Conservation (phyloP, 2,113 vertebrate genomes). For the Lonchura striata region DNA sequence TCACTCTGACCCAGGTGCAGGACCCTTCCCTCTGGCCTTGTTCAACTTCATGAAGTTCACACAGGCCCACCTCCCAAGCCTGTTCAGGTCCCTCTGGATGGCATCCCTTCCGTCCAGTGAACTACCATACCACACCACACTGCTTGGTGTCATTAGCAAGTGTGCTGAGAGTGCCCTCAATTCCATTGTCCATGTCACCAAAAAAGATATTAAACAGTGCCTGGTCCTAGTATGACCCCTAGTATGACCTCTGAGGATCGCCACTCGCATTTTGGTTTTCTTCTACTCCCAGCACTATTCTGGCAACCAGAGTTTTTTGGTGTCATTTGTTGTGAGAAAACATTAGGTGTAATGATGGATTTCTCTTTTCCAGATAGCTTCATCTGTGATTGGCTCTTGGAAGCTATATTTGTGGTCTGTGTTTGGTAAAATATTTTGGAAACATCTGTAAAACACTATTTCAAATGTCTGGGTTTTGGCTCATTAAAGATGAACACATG, state of each 20-base stretch:
- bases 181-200: neutral
- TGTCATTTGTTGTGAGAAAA: neutral
- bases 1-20: neutral
- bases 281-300: neutral
- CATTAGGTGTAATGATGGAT: neutral
- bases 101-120: neutral
- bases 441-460: slow-evolving; percentile 21
- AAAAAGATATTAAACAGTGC: neutral
- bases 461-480: neutral
- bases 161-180: neutral
- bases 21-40: neutral
- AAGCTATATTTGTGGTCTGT: neutral
- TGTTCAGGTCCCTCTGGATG: neutral
- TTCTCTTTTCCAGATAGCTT: neutral
- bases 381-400: neutral
- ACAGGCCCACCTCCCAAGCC: too few species aligned
- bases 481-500: neutral
- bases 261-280: neutral
- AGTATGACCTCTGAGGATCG: neutral
- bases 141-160: neutral
- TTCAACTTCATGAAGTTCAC: neutral
- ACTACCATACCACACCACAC: fast-evolving
- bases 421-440: slow-evolving; percentile 13
- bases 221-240: too few species aligned
- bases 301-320: neutral